Base-by-base conservation (phyloP, 2,797 vertebrate species). In the Peromyscus aztecus region DNA sequence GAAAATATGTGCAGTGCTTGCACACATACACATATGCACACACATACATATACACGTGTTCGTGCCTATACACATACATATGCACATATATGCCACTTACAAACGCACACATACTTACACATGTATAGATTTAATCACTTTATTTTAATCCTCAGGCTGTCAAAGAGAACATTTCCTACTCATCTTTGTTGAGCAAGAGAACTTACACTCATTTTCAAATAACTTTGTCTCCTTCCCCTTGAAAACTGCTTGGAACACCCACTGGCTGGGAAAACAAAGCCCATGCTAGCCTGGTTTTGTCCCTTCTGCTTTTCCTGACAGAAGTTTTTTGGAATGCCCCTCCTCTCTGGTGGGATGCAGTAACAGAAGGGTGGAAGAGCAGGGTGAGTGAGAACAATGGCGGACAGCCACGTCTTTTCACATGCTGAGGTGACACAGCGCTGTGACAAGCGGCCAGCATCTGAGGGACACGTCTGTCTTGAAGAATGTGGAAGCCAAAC, bases 21-120 rank as follows among this genome's bases (percentile, higher is more conserved):
- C 10, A 27, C 0, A 6, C 0, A 61, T 0, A 11, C 17, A 81
- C 14, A 29, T 2, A 63, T 0, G 2, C 4, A n/a, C 11, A 77
- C 29, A n/a, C 24, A 77, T 12, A 34, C 9, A n/a, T 2, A 16
- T 0, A 0, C 1, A 71, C 10, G 43, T 19, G 57, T 11, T 6
- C 17, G 49, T 31, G 16, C 37, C 1, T 85, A 12, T 19, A 6
- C 14, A 65, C 34, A n/a, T 8, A 78, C 8, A 46, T 23, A 55
- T 0, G 55, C 2, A 11, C 10, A 86, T 9, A 43, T 40, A 75
- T 75, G 12, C 37, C 24, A 77, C 43, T 21, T 31, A 37, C 40
- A 46, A 73, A 52, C 2, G 67, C 13, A 57, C 0, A 24, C 5
- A 80, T n/a, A 59, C 17, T 6, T 65, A 27, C 2, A 46, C 12